These are phyloP conservation scores for Drosophila sulfurigaster DNA, from an alignment of 1,140 invertebrate genomes.

Conservation along the genomic window DNA sequence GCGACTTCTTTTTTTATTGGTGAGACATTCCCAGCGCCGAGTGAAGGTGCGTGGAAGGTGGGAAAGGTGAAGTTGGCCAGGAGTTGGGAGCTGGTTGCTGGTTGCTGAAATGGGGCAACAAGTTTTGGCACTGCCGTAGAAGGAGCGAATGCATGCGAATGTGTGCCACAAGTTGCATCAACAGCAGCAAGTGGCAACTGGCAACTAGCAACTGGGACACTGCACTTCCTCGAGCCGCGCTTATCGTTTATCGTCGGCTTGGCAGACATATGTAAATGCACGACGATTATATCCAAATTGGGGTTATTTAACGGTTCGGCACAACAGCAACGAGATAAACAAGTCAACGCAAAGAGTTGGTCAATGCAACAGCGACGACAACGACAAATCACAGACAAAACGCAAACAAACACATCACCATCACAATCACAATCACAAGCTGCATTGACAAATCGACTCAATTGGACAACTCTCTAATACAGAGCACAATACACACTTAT, in stretches of 20 bases:
- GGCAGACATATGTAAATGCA: constrained; percentile 42
- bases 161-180: constrained; percentile 38
- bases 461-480: constrained; percentile 45
- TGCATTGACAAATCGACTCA: constrained; percentile 53
- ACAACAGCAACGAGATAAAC: constrained; percentile 37
- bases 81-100: constrained; percentile 17
- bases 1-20: constrained; percentile 8
- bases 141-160: neutral
- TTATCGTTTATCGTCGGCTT: neutral
- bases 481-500: constrained; percentile 11
- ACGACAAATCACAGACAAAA: constrained; percentile 32
- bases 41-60: constrained; percentile 5
- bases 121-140: constrained; percentile 21
- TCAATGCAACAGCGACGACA: constrained; percentile 24
- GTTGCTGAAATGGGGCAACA: constrained; percentile 35
- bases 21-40: neutral
- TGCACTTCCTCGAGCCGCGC: neutral
- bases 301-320: constrained; percentile 82
- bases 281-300: constrained; percentile 65
- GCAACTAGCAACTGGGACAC: constrained; percentile 2
- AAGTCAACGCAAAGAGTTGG: constrained; percentile 23
- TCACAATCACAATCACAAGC: constrained; percentile 23
- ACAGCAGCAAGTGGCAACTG: constrained; percentile 30
- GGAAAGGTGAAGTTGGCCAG: constrained; percentile 12
- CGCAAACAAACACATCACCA: constrained; percentile 46